Conservation (phyloP, 2,888 invertebrate species). For the Limnephilus auricula region DNA sequence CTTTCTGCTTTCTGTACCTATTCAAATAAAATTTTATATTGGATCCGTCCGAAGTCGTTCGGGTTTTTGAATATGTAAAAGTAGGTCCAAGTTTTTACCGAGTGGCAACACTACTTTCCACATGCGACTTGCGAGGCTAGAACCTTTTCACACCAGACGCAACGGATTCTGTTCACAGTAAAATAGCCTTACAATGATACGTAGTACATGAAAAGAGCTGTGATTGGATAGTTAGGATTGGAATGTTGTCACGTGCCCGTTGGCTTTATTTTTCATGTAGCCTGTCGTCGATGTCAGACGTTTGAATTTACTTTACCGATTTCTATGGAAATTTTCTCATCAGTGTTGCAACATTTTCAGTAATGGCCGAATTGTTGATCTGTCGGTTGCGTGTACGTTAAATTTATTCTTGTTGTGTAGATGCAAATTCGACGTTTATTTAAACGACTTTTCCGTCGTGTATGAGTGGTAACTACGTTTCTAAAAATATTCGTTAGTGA, state of each 20-base stretch:
- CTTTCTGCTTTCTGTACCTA: no score
- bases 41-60: no score
- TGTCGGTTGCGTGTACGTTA: conserved; percentile 31
- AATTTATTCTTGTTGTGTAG: conserved; percentile 47
- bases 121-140: not conserved
- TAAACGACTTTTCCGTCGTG: conserved; percentile 47
- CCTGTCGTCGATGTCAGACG: not conserved
- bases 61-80: no score
- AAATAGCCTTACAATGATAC: not conserved
- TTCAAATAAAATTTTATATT: no score
- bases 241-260: not conserved
- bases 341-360: conserved; percentile 53
- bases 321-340: not conserved
- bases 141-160: not conserved
- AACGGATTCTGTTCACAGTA: not conserved
- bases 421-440: conserved; percentile 54
- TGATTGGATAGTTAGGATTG: not conserved
- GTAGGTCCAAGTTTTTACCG: not conserved
- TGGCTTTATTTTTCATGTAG: not conserved
- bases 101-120: not conserved
- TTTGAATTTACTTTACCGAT: not conserved
- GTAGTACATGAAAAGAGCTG: not conserved
- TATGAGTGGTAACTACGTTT: conserved; percentile 54
- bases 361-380: conserved; percentile 57
- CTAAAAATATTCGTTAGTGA: conserved; percentile 43